These are phyloP conservation scores for Ceratitis capitata DNA, from an alignment of 1,140 invertebrate species.

Conservation along the genomic window DNA sequence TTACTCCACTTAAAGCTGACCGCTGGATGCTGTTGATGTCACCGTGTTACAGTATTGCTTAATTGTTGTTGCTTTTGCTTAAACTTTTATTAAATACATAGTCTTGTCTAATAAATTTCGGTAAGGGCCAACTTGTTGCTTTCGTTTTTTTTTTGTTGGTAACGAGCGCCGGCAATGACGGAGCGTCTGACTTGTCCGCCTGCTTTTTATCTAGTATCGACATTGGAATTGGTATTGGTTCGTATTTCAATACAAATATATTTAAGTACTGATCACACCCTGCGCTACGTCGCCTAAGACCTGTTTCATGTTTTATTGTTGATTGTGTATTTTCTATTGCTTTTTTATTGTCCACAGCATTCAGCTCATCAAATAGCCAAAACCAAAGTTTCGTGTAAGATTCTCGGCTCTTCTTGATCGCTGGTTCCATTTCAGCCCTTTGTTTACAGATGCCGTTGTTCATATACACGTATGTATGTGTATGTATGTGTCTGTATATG, in stretches of 20 bases:
- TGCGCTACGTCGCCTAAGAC: not conserved
- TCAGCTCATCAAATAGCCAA: not conserved
- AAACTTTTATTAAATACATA: not conserved
- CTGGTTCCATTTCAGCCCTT: not conserved
- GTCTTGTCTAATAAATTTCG: not conserved
- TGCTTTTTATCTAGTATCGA: too few species aligned
- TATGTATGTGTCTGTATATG: too few species aligned
- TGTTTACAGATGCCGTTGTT: not conserved
- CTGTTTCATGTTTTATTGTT: not conserved
- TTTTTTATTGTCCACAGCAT: not conserved
- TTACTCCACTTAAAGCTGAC: not conserved
- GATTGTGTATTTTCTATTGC: not conserved
- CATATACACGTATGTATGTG: too few species aligned
- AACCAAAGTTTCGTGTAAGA: not conserved
- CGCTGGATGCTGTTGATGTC: not conserved
- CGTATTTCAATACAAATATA: not conserved
- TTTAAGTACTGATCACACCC: slow-evolving; percentile 12
- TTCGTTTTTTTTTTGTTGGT: not conserved
- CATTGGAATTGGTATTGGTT: not conserved
- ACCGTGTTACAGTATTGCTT: not conserved
- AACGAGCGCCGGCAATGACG: not conserved
- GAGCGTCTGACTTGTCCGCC: not conserved
- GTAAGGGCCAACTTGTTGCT: not conserved
- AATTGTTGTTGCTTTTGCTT: not conserved
- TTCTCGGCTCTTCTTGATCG: not conserved